Base-by-base conservation (phyloP, 2,113 vertebrate genomes). In the Nyctibius bracteatus region DNA sequence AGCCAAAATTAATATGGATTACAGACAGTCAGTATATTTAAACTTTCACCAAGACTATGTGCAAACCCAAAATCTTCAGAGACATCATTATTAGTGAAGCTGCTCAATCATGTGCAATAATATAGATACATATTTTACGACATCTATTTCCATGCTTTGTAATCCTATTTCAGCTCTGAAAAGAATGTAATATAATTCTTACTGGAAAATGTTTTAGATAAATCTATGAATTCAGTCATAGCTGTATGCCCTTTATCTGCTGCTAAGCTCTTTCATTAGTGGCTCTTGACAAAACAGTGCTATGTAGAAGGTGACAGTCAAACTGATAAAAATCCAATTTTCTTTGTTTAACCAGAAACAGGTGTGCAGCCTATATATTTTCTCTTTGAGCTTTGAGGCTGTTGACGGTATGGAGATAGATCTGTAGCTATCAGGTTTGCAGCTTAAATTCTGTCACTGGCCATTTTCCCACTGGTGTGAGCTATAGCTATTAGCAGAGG, bases 301-400 rank as follows among this genome's bases (percentile, higher is more conserved):
- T 81, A 7, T 81, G 65, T 79, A 91, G 89, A 93, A 86, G 61
- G 62, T 71, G 75, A 37, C 57, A 59, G 82, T 75, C 52, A 71
- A 62, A 57, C 31, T 80, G 83, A 96, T 65, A 94, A 92, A 90
- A 94, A 75, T 71, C 49, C 78, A 41, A 27, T 90, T 95, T 96
- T 86, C 85, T 87, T 91, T 87, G 78, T 94, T 78, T 96, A 75
- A 94, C n/a, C 28, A 91, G 79, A 49, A 96, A 41, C 41, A 49
- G 39, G 81, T 81, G 30, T 92, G 57, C 63, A 39, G 35, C 39
- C 27, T 82, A 1, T 72, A 27, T 89, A 24, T 85, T 92, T 93
- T 71, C 46, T 81, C 39, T 74, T 0, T 44, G 70, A 92, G 78
- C 55, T 81, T 49, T 63, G 90, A 96, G 88, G 57, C 81, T 0